Conservation (phyloP, 2,888 invertebrate genomes). For the Macaria notata region DNA sequence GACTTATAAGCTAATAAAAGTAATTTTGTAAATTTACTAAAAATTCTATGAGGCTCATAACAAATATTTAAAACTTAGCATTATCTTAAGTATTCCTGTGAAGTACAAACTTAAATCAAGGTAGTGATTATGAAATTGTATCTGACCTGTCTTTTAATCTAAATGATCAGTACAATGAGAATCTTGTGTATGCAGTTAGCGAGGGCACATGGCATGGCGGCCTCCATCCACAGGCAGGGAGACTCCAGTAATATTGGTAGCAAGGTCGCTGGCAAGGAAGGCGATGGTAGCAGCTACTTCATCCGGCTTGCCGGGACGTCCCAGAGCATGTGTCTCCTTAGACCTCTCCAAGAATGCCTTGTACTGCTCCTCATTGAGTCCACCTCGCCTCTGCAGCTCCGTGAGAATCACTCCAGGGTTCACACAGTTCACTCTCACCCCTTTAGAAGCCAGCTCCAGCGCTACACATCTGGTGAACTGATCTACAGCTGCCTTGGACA, state of each 20-base stretch:
- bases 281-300: constrained; percentile 96
- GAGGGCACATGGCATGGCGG: constrained; percentile 95
- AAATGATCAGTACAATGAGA: no score
- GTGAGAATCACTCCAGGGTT: constrained; percentile 97
- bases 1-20: constrained; percentile 8
- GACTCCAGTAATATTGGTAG: constrained; percentile 95
- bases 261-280: constrained; percentile 94
- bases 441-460: constrained; percentile 90
- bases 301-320: constrained; percentile 90
- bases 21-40: no score
- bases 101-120: no score
- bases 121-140: no score
- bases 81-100: no score
- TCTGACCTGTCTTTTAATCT: no score
- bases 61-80: no score
- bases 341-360: constrained; percentile 91
- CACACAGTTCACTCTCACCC: constrained; percentile 94
- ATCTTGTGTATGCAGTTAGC: constrained; percentile 73
- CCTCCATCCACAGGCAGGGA: constrained; percentile 97
- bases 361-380: constrained; percentile 92
- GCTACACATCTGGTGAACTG: constrained; percentile 97
- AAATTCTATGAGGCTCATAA: no score
- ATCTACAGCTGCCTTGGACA: constrained; percentile 97
- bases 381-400: constrained; percentile 92
- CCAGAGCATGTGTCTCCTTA: constrained; percentile 95